Base-by-base conservation (phyloP, 2,888 invertebrate species). In the Heliconius charithonia region DNA sequence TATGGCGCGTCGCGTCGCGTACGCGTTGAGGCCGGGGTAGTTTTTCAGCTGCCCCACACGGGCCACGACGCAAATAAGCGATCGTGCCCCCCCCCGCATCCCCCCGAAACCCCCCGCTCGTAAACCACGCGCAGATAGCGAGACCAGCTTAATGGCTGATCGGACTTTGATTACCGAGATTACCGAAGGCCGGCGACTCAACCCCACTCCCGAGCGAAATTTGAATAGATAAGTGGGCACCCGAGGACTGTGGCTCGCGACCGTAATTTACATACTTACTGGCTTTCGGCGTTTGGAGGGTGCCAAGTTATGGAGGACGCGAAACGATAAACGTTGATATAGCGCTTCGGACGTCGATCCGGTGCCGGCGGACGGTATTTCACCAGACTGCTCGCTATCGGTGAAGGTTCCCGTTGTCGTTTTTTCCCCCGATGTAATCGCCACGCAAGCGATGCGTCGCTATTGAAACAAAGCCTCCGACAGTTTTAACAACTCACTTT, bases 111-210 rank as follows among this genome's bases (percentile, higher is more conserved):
- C 84, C 87, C 88, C 87, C 90, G 91, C 92, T 94, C 94, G 94
- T 95, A 94, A 94, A 94, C 94, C 93, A 92, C 93, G 93, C 92
- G 89, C 90, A 93, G 94, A 95, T 94, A 94, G 93, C 93, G 91
- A 91, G 92, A 93, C 93, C 92, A 93, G 45, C 94, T 93, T 95
- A 95, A 95, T 95, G 94, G 94, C 94, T 94, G 94, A 95, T 95
- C 94, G 94, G 94, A 93, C 94, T 95, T 94, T 94, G 94, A 95
- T 94, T 94, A 95, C 93, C 95, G 92, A 89, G 94, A 95, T 94
- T 94, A 95, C 93, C 95, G 92, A 89, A 90, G 94, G 91, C 93
- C 93, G 91, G 92, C 93, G 92, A 92, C 91, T 92, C 92, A 90
- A 88, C 90, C 89, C 91, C 90, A 90, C 91, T 89, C 89, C 45